Percentiles rank a stretch among this genome's conserved stretches.
These are phyloP conservation scores for Thera obeliscata DNA, from an alignment of 2,888 invertebrate species.

Conservation along the genomic window DNA sequence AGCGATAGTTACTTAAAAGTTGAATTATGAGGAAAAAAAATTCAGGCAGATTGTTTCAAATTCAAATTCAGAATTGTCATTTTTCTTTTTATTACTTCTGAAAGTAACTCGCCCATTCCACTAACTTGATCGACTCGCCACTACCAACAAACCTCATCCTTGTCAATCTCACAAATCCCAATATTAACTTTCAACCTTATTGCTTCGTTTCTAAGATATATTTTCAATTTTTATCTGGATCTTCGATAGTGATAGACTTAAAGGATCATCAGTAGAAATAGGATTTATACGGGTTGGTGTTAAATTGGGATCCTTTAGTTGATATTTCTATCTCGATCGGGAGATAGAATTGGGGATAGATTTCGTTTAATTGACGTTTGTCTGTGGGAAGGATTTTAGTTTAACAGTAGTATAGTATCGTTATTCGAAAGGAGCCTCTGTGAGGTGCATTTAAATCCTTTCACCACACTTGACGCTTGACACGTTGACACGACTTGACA, in stretches of 20 bases:
- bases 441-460: too few species aligned
- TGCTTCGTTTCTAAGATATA: constrained; percentile 3
- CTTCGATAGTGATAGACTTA: constrained; percentile 23
- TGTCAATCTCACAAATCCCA: constrained; percentile 17
- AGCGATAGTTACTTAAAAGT: too few species aligned
- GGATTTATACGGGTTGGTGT: constrained; percentile 34
- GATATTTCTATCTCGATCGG: constrained; percentile 31
- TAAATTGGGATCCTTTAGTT: constrained; percentile 30
- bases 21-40: too few species aligned
- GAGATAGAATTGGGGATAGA: constrained; percentile 12
- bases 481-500: too few species aligned
- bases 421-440: too few species aligned
- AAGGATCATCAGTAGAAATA: constrained; percentile 33
- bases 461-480: too few species aligned
- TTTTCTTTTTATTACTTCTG: too few species aligned
- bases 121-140: constrained; percentile 7
- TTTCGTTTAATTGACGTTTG: constrained; percentile 15
- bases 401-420: too few species aligned
- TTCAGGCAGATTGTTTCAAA: too few species aligned
- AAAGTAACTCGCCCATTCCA: neutral
- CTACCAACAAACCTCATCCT: constrained; percentile 6
- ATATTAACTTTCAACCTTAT: constrained; percentile 14
- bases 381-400: neutral
- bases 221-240: constrained; percentile 1
- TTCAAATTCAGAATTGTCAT: too few species aligned